Evolutionary conservation across 1,140 invertebrate genomes (phyloP), one percentile per base, ranked within the genome.

Genomic region (Galleria mellonella): DNA sequence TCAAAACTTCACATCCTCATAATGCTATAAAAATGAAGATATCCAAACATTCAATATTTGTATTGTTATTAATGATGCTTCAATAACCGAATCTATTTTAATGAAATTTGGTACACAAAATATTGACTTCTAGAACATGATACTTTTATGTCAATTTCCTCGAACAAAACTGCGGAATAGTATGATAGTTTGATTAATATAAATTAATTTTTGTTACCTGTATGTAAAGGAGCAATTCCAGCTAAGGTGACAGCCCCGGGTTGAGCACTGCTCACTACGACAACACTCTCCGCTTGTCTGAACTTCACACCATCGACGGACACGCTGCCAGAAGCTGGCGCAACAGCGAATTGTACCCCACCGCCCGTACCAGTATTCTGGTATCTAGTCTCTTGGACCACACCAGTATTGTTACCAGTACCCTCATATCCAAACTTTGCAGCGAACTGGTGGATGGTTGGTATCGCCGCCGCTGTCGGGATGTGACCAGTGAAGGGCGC

Each of bases 281-380:
- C 79, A 23, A 86, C 74, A 41, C 77, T 84, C 51, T 87, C 84
- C 0, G 76, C 73, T 58, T 86, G 83, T 0, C 83, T 48, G 56
- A 87, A 88, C 74, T 87, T 87, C 33, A 84, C 83, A 7, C 79
- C 81, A 43, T 87, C 85, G 17, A 85, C 76, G 7, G 74, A 51
- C 27, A 82, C 64, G 6, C 47, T 51, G n/a, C 73, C 67, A 0
- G 69, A 48, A 0, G 60, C 65, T 10, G 76, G 69, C 10, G 72
- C 57, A 14, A 72, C 64, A 1, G 62, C 69, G 35, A 78, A 75
- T 59, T 78, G 77, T 30, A 78, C 72, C 5, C 55, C 53, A 13
- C 55, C 55, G 6, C 66, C 58, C 9, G 35, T 30, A 9, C 47
- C 49, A 11, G 54, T 14, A 0, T 55, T 38, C 48, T 76, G 72